These are phyloP conservation scores for Pionites leucogaster DNA, from an alignment of 2,113 vertebrate genomes.

Conservation along the genomic window DNA sequence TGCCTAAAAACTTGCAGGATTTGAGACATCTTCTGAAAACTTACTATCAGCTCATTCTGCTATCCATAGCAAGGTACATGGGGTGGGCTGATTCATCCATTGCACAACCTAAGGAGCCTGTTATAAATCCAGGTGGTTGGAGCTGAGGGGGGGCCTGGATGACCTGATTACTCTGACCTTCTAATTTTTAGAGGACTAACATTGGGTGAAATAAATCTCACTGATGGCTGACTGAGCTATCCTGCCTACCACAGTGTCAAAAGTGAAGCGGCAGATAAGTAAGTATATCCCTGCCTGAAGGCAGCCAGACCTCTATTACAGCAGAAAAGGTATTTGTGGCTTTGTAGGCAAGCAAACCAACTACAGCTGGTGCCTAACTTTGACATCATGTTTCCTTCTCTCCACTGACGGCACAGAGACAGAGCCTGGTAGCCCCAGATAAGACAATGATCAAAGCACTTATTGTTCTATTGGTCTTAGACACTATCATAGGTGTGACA, in stretches of 20 bases:
- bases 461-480: background rate
- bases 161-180: background rate
- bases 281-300: background rate
- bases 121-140: background rate
- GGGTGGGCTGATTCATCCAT: background rate
- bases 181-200: background rate
- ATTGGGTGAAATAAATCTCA: background rate
- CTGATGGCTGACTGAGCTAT: background rate
- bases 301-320: background rate
- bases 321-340: background rate
- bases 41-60: background rate
- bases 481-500: background rate
- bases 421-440: background rate
- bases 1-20: background rate
- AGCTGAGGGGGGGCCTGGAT: background rate
- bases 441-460: background rate
- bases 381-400: background rate
- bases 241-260: background rate
- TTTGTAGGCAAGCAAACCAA: background rate
- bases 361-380: background rate
- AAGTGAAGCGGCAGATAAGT: background rate
- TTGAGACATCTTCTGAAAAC: background rate
- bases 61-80: background rate
- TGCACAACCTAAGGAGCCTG: background rate
- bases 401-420: background rate